phyloP scores from a whole-genome alignment of 2,888 invertebrate genomes.

The Drosophila pseudotalamancana region DNA sequence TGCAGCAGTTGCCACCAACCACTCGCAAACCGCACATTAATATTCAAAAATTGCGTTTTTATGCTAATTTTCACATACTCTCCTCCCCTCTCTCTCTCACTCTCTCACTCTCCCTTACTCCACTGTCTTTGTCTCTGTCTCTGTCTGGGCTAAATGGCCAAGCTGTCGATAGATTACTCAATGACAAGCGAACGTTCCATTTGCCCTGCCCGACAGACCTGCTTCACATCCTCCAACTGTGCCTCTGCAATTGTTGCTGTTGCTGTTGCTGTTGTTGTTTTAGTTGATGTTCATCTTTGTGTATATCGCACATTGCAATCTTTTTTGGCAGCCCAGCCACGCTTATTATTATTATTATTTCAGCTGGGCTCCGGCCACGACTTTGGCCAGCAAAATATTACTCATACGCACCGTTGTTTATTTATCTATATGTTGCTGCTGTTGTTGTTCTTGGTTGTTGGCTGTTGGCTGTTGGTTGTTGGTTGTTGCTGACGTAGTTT shows the following conservation, averaged over 20 bases:
- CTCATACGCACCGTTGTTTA: conserved; percentile 77
- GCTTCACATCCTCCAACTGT: background rate
- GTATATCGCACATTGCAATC: conserved; percentile 71
- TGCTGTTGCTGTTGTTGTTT: conserved; percentile 18
- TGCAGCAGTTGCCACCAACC: conserved; percentile 15
- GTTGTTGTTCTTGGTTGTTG: conserved; percentile 43
- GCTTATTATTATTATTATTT: conserved; percentile 61
- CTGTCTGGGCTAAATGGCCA: conserved; percentile 55
- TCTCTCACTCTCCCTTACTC: background rate
- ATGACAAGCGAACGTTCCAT: conserved; percentile 66
- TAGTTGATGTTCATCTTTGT: conserved; percentile 67
- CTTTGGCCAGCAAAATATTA: conserved; percentile 63
- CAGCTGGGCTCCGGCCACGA: conserved; percentile 45
- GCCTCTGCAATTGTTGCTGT: conserved; percentile 3
- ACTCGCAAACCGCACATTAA: conserved; percentile 75
- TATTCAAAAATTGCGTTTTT: conserved; percentile 84
- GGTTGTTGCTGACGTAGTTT: conserved; percentile 74
- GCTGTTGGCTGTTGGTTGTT: no score
- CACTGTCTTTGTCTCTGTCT: background rate
- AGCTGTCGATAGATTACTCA: conserved; percentile 83
- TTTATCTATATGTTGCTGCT: conserved; percentile 52
- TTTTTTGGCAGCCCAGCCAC: conserved; percentile 60
- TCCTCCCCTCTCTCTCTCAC: background rate
- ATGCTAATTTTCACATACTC: conserved; percentile 81
- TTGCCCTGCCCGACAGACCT: conserved; percentile 1